A percentile compares a stretch with the other conserved stretches of the same genome.
Conservation (phyloP, 2,113 vertebrate species). For the Orientallactaga bullata region DNA sequence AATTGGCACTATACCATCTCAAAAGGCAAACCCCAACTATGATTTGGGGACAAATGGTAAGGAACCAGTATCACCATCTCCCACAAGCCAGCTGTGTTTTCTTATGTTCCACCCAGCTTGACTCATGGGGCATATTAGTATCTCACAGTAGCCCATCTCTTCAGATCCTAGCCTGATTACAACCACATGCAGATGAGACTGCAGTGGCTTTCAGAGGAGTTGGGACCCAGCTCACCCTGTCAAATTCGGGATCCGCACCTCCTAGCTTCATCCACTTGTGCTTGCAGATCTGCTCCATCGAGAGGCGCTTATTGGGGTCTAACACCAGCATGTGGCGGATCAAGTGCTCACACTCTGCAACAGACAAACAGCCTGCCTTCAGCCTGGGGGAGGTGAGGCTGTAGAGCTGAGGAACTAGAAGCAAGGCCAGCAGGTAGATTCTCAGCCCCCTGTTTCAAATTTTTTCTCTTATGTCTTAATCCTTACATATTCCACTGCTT, state of each 20-base stretch:
- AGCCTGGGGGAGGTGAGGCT: fast-evolving
- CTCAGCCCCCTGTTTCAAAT: not conserved
- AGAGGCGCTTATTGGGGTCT: conserved; percentile 95
- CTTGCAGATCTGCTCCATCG: conserved; percentile 99
- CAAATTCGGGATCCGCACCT: conserved; percentile 95
- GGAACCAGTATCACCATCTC: not conserved
- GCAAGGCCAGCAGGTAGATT: not conserved
- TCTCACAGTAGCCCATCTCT: not conserved
- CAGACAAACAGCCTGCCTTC: conserved; percentile 57
- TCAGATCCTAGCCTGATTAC: not conserved
- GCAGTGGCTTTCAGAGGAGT: not conserved
- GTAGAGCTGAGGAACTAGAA: not conserved
- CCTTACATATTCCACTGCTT: not conserved
- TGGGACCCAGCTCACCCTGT: conserved; percentile 90
- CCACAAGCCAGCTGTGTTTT: not conserved
- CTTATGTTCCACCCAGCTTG: not conserved
- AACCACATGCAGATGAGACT: not conserved
- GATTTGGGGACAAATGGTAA: not conserved
- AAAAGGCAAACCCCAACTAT: not conserved
- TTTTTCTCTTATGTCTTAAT: not conserved
- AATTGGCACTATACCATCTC: not conserved
- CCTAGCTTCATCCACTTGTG: conserved; percentile 99
- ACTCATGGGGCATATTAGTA: not conserved
- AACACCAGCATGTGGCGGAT: conserved; percentile 99
- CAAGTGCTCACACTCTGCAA: conserved; percentile 97